Conservation (phyloP, 2,113 vertebrate species). For the Formicarius rufipectus region DNA sequence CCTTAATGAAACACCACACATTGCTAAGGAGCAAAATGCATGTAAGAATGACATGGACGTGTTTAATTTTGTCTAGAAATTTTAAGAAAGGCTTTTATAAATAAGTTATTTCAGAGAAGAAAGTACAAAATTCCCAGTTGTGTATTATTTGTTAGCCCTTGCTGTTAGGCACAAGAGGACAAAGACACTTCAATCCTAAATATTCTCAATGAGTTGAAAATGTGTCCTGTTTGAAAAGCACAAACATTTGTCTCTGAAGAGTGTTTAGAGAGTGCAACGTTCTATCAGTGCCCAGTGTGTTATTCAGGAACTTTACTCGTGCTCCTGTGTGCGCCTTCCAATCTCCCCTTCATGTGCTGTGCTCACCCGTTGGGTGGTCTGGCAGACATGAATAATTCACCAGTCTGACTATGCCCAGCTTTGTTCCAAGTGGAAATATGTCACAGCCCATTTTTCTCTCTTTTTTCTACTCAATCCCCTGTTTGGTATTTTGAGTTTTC, state of each 20-base stretch:
- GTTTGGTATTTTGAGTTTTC: background rate
- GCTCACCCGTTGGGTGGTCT: background rate
- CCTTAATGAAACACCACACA: background rate
- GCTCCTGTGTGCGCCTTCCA: rapidly evolving
- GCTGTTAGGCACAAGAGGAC: background rate
- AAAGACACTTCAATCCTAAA: background rate
- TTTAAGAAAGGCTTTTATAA: background rate
- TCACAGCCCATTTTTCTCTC: no score
- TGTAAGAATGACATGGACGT: background rate
- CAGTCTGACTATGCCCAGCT: rapidly evolving
- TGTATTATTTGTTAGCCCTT: background rate
- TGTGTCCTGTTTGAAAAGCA: background rate
- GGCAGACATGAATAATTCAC: background rate
- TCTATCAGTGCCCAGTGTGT: background rate
- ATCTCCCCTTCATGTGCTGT: background rate
- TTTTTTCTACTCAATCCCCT: rapidly evolving
- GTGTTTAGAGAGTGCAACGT: background rate
- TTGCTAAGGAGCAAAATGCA: background rate
- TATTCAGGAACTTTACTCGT: background rate
- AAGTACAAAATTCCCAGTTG: background rate
- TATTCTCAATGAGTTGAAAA: background rate
- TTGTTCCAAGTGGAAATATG: background rate
- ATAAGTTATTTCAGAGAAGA: background rate
- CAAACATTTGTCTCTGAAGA: background rate
- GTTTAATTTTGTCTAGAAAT: background rate